These are phyloP conservation scores for Meda fulgida DNA, from an alignment of 2,797 vertebrate species.

Conservation along the genomic window DNA sequence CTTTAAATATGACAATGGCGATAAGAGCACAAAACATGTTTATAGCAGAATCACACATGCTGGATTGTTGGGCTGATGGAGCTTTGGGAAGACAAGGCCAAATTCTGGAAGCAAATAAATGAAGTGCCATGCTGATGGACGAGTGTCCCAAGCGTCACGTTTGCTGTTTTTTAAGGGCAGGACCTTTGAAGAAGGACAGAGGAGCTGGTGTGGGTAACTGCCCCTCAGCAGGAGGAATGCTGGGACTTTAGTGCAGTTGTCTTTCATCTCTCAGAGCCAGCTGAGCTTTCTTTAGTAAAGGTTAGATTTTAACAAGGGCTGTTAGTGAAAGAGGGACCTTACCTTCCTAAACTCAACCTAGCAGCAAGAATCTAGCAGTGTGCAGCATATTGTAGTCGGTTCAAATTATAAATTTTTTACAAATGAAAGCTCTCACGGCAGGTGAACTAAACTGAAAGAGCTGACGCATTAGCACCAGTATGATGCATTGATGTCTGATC, in stretches of 20 bases:
- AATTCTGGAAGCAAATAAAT: constrained; percentile 16
- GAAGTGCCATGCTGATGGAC: not conserved
- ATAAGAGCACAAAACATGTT: constrained; percentile 54
- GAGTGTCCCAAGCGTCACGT: not conserved
- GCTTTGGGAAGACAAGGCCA: not conserved
- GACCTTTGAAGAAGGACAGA: constrained; percentile 35
- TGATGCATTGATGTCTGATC: constrained; percentile 38
- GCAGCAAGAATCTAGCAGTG: constrained; percentile 9
- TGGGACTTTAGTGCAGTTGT: constrained; percentile 40
- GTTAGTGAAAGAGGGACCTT: constrained; percentile 13
- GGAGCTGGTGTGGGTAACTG: constrained; percentile 14
- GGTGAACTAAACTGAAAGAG: not conserved
- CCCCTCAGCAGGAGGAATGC: constrained; percentile 44
- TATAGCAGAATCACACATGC: constrained; percentile 37
- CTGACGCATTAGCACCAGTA: constrained; percentile 29
- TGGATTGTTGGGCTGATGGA: constrained; percentile 3
- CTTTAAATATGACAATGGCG: constrained; percentile 52
- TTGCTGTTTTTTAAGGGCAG: constrained; percentile 27
- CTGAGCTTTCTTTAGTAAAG: constrained; percentile 40
- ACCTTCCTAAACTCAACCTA: not conserved
- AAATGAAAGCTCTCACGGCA: not conserved
- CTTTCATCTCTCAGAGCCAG: constrained; percentile 43
- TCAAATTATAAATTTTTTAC: not conserved
- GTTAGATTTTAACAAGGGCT: constrained; percentile 54
- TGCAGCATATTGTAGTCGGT: not conserved